A percentile compares a stretch with the other conserved stretches of the same genome.
Conservation (phyloP, 2,113 vertebrate species). For the Gallinago media region DNA sequence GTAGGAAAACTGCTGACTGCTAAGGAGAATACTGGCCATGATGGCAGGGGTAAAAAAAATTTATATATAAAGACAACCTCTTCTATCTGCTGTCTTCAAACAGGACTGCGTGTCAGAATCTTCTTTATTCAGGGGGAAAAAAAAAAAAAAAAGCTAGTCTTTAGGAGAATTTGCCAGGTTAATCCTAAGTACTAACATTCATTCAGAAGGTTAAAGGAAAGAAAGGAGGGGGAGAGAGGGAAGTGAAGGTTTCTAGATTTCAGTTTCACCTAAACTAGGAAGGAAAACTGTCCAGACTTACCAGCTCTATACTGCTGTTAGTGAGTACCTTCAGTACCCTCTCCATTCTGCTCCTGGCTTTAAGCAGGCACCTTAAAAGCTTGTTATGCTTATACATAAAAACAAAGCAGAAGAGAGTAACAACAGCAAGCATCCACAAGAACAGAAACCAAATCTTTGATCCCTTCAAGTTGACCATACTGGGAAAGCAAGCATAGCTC, state of each 20-base stretch:
- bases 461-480: not conserved
- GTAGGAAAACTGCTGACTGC: not conserved
- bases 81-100: not conserved
- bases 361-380: not conserved
- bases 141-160: not conserved
- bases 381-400: not conserved
- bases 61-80: not conserved
- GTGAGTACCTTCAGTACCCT: not conserved
- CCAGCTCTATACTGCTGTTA: not conserved
- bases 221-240: not conserved
- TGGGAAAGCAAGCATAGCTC: not conserved
- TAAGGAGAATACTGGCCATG: not conserved
- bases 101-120: not conserved
- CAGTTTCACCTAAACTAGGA: not conserved
- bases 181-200: not conserved
- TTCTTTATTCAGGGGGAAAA: not conserved
- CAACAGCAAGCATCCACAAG: not conserved
- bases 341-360: not conserved
- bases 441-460: not conserved
- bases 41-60: not conserved
- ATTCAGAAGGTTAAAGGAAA: not conserved
- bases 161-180: not conserved
- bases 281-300: not conserved
- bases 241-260: constrained; percentile 23
- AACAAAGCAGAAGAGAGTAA: not conserved